Evolutionary conservation across 2,888 invertebrate species (phyloP).

Genomic region (Cepaea hortensis): DNA sequence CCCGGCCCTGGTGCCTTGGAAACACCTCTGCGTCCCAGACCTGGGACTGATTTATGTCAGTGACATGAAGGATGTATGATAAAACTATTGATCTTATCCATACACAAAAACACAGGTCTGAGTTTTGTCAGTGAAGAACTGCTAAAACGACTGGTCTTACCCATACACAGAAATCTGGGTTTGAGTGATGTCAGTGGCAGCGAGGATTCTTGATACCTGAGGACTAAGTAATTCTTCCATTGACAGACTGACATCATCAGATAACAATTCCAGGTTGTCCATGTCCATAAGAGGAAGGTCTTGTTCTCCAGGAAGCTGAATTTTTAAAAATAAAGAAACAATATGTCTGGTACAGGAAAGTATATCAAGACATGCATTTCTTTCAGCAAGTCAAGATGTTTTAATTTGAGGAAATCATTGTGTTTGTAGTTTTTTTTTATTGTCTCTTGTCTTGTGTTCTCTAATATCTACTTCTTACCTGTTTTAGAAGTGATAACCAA

Average conservation of each 20-base stretch:
- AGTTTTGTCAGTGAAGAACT: too few relatives aligned
- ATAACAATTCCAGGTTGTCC: conserved; percentile 24
- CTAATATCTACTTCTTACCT: too few relatives aligned
- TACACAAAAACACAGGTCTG: too few relatives aligned
- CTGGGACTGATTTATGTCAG: too few relatives aligned
- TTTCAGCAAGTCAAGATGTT: not conserved
- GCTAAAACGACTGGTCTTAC: not conserved
- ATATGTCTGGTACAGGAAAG: not conserved
- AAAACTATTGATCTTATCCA: too few relatives aligned
- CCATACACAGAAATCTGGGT: not conserved
- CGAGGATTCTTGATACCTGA: conserved; percentile 23
- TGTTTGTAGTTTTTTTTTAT: too few relatives aligned
- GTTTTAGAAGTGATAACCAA: too few relatives aligned
- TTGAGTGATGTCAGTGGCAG: not conserved
- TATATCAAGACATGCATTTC: not conserved
- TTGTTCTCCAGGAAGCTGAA: conserved; percentile 43
- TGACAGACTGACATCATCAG: not conserved
- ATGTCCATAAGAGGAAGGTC: conserved; percentile 34
- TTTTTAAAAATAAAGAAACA: not conserved
- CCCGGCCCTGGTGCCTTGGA: too few relatives aligned
- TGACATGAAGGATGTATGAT: too few relatives aligned
- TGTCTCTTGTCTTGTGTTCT: too few relatives aligned
- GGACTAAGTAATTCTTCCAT: conserved; percentile 29
- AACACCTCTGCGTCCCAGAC: too few relatives aligned
- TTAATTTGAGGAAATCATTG: too few relatives aligned